These are phyloP conservation scores for Turdus rufiventris DNA, from an alignment of 2,113 vertebrate species.

Conservation along the genomic window DNA sequence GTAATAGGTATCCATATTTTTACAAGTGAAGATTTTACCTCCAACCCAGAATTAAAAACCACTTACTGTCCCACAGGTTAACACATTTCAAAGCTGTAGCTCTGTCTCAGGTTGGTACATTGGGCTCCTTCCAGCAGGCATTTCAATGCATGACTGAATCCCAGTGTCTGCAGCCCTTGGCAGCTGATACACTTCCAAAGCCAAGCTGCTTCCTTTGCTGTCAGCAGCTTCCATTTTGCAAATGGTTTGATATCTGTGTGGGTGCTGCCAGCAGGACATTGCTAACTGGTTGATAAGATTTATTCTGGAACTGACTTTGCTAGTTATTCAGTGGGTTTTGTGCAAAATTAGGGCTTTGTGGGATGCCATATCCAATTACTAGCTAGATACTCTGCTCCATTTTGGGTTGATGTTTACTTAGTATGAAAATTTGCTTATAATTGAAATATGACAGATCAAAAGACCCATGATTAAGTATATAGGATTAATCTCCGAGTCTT, in stretches of 20 bases:
- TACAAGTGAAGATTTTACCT: background rate
- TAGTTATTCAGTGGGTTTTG: background rate
- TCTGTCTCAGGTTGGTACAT: accelerated
- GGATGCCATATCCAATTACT: background rate
- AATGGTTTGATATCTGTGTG: background rate
- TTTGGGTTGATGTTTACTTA: background rate
- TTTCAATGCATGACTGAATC: background rate
- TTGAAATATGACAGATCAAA: background rate
- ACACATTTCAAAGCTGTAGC: background rate
- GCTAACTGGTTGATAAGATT: background rate
- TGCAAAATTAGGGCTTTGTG: background rate
- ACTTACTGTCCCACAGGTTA: background rate
- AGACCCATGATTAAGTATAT: background rate
- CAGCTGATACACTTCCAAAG: background rate
- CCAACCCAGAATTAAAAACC: background rate
- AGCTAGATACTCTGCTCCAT: background rate
- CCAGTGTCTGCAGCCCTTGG: background rate
- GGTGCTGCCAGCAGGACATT: accelerated
- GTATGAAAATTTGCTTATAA: background rate
- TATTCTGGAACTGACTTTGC: background rate
- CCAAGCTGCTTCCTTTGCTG: background rate
- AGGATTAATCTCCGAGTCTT: background rate
- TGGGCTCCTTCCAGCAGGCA: background rate
- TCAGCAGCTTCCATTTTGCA: background rate
- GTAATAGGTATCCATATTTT: background rate